Conservation (phyloP, 2,797 vertebrate genomes). For the Danio aesculapii region DNA sequence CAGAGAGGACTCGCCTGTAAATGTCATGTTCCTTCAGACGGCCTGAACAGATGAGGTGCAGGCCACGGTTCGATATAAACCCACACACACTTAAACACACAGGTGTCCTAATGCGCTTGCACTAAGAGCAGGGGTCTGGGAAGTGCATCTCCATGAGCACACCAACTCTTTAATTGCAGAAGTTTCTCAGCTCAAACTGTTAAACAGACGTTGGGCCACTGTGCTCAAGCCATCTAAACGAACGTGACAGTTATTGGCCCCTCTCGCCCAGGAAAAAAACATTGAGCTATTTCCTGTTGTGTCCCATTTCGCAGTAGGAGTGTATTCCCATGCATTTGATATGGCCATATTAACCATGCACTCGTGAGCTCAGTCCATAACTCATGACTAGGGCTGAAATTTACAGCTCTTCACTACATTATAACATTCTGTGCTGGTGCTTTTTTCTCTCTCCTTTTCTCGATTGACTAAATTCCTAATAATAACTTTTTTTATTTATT, state of each 20-base stretch:
- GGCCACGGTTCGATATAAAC: constrained; percentile 57
- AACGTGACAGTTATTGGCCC: constrained; percentile 85
- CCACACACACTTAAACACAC: constrained; percentile 59
- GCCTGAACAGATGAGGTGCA: constrained; percentile 60
- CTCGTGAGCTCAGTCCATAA: constrained; percentile 72
- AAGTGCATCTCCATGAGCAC: constrained; percentile 66
- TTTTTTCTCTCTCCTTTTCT: constrained; percentile 40
- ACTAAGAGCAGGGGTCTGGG: constrained; percentile 55
- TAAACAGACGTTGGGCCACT: constrained; percentile 76
- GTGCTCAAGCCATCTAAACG: constrained; percentile 77
- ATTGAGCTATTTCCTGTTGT: constrained; percentile 86
- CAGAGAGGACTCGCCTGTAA: constrained; percentile 73
- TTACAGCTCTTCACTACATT: constrained; percentile 69
- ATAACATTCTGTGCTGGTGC: constrained; percentile 69
- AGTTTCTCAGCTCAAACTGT: constrained; percentile 71
- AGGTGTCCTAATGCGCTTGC: constrained; percentile 64
- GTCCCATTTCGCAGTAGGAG: constrained; percentile 84
- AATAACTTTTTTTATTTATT: constrained; percentile 56
- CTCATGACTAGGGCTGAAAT: constrained; percentile 69
- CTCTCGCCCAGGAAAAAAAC: constrained; percentile 73
- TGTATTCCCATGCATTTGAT: constrained; percentile 79
- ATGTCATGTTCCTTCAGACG: constrained; percentile 75
- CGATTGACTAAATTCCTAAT: constrained; percentile 59
- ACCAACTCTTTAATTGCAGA: constrained; percentile 70
- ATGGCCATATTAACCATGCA: constrained; percentile 76